phyloP scores from a whole-genome alignment of 2,888 invertebrate species.

The Heliconius hortense region DNA sequence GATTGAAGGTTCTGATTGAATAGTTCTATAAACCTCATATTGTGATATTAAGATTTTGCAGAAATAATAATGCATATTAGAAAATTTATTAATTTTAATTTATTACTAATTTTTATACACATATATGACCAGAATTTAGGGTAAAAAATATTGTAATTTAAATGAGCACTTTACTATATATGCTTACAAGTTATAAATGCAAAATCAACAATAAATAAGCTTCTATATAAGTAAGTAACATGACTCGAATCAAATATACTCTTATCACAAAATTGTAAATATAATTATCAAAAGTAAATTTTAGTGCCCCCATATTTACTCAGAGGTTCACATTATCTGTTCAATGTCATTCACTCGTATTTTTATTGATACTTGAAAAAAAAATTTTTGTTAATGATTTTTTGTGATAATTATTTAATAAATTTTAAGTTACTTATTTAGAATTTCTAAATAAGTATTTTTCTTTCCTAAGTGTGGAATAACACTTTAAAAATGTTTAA shows the following conservation, averaged over 20 bases:
- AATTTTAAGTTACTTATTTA: too few species aligned
- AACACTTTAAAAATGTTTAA: too few species aligned
- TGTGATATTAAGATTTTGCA: too few species aligned
- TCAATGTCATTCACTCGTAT: slow-evolving; percentile 3
- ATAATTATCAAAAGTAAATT: slow-evolving; percentile 49
- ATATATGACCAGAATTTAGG: background rate
- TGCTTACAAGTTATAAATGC: background rate
- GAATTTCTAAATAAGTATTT: too few species aligned
- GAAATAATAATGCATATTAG: too few species aligned
- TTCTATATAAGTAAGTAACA: background rate
- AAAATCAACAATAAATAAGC: background rate
- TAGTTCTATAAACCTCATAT: too few species aligned
- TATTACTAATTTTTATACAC: too few species aligned
- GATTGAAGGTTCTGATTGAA: too few species aligned
- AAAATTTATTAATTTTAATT: too few species aligned
- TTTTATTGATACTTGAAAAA: background rate
- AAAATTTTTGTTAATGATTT: background rate
- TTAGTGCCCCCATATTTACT: slow-evolving; percentile 11
- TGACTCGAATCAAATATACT: background rate
- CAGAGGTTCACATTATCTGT: slow-evolving; percentile 8
- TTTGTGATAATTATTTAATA: background rate
- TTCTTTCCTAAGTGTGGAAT: too few species aligned
- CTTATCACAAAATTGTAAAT: slow-evolving; percentile 47
- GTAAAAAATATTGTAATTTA: too few species aligned
- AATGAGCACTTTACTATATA: background rate